phyloP scores from a whole-genome alignment of 2,888 invertebrate genomes.

The Trachelus tabidus region DNA sequence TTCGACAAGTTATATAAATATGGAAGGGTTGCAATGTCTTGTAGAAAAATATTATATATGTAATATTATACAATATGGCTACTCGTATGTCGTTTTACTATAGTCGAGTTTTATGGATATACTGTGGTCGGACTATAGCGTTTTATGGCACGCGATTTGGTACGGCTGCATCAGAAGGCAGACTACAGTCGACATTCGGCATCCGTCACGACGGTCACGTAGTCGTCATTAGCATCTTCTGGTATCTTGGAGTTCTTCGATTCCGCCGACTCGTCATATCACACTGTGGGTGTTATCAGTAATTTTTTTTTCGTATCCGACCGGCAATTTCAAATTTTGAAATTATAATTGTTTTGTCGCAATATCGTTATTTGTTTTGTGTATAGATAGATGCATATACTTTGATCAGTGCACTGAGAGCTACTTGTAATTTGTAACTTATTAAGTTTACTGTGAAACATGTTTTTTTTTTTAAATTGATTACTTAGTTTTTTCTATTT shows the following conservation, averaged over 20 bases:
- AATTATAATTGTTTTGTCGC: background rate
- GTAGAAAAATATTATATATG: too few species aligned
- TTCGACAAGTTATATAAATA: background rate
- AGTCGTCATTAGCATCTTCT: background rate
- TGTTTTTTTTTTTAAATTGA: background rate
- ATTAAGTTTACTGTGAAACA: background rate
- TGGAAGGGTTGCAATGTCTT: background rate
- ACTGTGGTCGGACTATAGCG: background rate
- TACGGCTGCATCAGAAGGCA: background rate
- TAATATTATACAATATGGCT: background rate
- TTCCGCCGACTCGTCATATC: background rate
- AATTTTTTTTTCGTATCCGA: background rate
- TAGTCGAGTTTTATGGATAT: background rate
- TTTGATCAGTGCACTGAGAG: background rate
- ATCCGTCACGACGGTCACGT: background rate
- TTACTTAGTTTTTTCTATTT: background rate
- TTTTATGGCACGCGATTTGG: background rate
- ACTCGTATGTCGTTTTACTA: background rate
- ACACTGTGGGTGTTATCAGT: background rate
- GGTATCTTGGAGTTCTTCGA: background rate
- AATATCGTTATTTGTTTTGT: background rate
- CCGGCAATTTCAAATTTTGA: background rate
- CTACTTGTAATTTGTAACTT: background rate
- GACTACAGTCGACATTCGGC: conserved; percentile 1
- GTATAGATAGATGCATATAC: background rate